Evolutionary conservation across 2,888 invertebrate species (phyloP), one percentile per base, ranked within the genome.

Genomic region (Drosophila anomelani): DNA sequence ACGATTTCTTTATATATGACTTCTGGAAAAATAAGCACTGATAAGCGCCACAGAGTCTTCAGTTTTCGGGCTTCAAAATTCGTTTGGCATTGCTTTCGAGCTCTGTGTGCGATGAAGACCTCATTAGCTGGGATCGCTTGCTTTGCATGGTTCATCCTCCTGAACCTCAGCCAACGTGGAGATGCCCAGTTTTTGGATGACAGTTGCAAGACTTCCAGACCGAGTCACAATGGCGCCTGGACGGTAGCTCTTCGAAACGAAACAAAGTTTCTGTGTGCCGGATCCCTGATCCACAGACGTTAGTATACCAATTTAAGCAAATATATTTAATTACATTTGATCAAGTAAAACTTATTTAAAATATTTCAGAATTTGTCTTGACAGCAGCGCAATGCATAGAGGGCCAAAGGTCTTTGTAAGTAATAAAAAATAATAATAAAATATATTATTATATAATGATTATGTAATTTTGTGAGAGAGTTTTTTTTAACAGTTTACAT

Each of bases 381-480:
- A 51, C 51, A 51, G 13, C 34, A 5, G 51, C 51, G 5, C 13
- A 51, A 51, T 51, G 51, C 51, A 3, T 51, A 20, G 34, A 20
- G 0, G 51, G 15, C 1, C 20, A 34, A 9, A 20, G 9, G 0
- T 2, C 9, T 2, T 9, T 34, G 51, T 51, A 34, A 51, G 51
- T 51, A 15, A 4, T 4, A 44, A 44, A 13, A 4, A 1, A 17
- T 41, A 3, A 4, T n/a, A 2, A 23, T 41, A 17, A 2, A 9
- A 39, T 6, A 4, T 9, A 39, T 12, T 20, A n/a, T n/a, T n/a
- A n/a, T n/a, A n/a, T n/a, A n/a, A n/a, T n/a, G n/a, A n/a, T n/a
- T n/a, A n/a, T n/a, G n/a, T n/a, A n/a, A n/a, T n/a, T n/a, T n/a
- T n/a, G n/a, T n/a, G n/a, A n/a, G n/a, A n/a, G n/a, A n/a, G n/a